Conservation (phyloP, 2,888 invertebrate species). For the Drosophila heteroneura region DNA sequence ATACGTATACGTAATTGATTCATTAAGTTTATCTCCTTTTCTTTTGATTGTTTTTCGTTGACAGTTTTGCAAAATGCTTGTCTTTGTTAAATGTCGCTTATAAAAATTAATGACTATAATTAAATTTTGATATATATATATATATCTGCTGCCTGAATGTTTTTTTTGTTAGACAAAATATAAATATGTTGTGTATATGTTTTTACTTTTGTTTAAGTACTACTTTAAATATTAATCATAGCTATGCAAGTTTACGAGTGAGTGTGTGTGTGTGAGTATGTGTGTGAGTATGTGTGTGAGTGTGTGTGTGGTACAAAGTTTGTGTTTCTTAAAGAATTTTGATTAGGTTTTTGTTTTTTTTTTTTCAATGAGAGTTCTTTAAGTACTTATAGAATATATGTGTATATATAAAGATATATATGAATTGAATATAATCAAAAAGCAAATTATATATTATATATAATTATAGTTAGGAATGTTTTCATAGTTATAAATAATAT, state of each 20-base stretch:
- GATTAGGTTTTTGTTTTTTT: conserved; percentile 53
- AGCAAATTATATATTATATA: conserved; percentile 24
- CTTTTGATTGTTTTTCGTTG: conserved; percentile 54
- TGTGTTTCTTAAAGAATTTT: conserved; percentile 75
- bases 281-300: conserved; percentile 30
- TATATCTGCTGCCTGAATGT: conserved; percentile 56
- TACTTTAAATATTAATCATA: conserved; percentile 46
- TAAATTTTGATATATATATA: conserved; percentile 18
- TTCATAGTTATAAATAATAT: conserved; percentile 43
- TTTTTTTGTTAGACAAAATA: conserved; percentile 76
- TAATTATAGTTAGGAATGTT: conserved; percentile 53
- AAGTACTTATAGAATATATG: conserved; percentile 57
- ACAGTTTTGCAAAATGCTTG: conserved; percentile 44
- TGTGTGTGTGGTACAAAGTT: conserved; percentile 35
- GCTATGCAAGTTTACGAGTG: conserved; percentile 39
- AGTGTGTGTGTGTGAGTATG: conserved; percentile 30
- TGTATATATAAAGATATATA: conserved; percentile 7
- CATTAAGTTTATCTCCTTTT: not conserved
- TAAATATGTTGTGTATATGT: conserved; percentile 51
- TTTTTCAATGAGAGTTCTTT: conserved; percentile 50
- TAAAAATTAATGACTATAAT: conserved; percentile 67
- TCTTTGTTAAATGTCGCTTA: conserved; percentile 60
- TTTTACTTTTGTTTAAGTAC: conserved; percentile 33
- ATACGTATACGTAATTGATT: conserved; percentile 4
- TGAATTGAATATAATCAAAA: conserved; percentile 21